A percentile compares a stretch with the other conserved stretches of the same genome.
phyloP scores from a whole-genome alignment of 2,888 invertebrate genomes.

The Conistra vaccinii region DNA sequence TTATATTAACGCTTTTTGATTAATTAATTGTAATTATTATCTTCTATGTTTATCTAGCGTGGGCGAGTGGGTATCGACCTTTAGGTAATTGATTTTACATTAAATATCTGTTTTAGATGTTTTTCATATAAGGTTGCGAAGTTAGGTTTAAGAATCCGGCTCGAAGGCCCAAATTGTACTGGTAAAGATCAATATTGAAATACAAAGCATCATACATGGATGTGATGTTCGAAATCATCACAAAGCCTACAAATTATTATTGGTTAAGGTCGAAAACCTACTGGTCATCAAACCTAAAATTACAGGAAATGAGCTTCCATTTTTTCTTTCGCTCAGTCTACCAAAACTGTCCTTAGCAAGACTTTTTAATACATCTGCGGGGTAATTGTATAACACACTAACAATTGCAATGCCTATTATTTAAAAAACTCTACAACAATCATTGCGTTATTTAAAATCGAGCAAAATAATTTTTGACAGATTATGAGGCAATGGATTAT shows the following conservation, averaged over 20 bases:
- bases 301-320: neutral
- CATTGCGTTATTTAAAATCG: neutral
- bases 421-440: neutral
- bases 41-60: neutral
- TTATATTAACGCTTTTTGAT: neutral
- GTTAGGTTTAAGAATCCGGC: slow-evolving; percentile 9
- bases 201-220: too few species aligned
- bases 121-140: neutral
- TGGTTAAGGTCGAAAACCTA: neutral
- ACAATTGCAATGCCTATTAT: too few species aligned
- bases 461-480: too few species aligned
- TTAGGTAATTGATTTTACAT: neutral
- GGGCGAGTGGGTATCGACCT: neutral
- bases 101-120: neutral
- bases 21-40: slow-evolving; percentile 19
- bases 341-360: neutral
- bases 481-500: too few species aligned
- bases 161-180: slow-evolving; percentile 12
- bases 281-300: neutral
- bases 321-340: too few species aligned
- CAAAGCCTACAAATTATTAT: too few species aligned
- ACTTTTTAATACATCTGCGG: neutral
- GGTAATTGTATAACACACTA: too few species aligned
- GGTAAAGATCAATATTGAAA: neutral
- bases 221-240: neutral